Base-by-base conservation (phyloP, 2,113 vertebrate species). In the Indri indri region DNA sequence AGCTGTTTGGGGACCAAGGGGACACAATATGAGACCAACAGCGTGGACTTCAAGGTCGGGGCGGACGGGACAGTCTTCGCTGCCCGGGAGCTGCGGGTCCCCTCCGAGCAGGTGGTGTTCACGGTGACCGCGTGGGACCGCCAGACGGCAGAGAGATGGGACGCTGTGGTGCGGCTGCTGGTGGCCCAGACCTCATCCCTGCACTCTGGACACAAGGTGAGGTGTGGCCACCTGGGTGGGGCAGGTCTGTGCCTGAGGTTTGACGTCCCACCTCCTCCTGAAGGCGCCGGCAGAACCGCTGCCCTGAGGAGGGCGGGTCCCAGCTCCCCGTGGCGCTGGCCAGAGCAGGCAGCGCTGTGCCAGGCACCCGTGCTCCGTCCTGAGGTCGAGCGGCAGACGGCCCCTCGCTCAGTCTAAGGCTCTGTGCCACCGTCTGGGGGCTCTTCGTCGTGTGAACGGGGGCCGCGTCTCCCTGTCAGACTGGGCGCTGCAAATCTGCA, bases 61-160 rank as follows among this genome's bases (percentile, higher is more conserved):
- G 97, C 97, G 0, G 99, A 99, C 16, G 99, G 99, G 42, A 99
- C 99, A 8, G 95, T 99, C 94, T 99, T 98, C 1, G 98, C 99
- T 14, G 98, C 98, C 95, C 98, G 96, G 87, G 98, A 98, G 50
- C 96, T 98, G 85, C 99, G 97, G 90, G 97, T 99, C 96, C 98
- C 99, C 95, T 98, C 98, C 0, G 98, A 99, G 96, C 99, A 99
- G 30, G 98, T 99, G 96, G 98, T 99, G 81, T 99, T 99, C 97
- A 98, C 98, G 45, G 98, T 99, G 92, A 99, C 99, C 0, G 99
- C 99, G 0, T 97, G 98, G 93, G 98, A 99, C 68, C 98, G 95
- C 76, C 99, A 98, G 34, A 98, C 95, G 9, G 97, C 98, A 18
- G 97, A 98, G 92, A 98, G 98, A 11, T 99, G 99, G 99, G 99